Evolutionary conservation across 2,888 invertebrate genomes (phyloP).

Genomic region (Elysia crispata): DNA sequence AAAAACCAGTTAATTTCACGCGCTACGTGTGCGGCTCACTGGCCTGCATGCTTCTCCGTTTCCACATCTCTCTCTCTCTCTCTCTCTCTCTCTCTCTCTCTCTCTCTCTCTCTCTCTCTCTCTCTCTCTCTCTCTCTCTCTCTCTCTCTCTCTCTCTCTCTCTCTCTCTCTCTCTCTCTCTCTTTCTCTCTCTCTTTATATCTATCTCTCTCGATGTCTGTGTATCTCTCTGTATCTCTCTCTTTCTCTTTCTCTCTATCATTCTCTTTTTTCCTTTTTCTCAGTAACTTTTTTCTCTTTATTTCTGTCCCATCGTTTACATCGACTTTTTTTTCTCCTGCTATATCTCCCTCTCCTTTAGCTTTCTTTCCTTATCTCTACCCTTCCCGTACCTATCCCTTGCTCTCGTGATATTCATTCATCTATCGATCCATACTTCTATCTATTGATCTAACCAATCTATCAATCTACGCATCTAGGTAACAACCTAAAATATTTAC

Average conservation of each 20-base stretch:
- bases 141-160: neutral
- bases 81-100: no score
- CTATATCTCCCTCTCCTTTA: slow-evolving; percentile 25
- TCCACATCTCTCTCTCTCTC: no score
- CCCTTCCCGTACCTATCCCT: neutral
- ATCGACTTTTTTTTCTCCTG: slow-evolving; percentile 14
- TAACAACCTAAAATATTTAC: neutral
- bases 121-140: slow-evolving; percentile 20
- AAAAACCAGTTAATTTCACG: no score
- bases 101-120: neutral
- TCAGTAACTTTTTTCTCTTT: neutral
- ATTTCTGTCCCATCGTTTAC: neutral
- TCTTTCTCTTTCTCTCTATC: slow-evolving; percentile 14
- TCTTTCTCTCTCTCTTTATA: slow-evolving; percentile 13
- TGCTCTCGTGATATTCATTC: neutral
- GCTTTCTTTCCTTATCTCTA: slow-evolving; percentile 4
- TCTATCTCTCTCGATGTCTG: neutral
- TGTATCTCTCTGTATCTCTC: neutral
- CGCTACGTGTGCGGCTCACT: no score
- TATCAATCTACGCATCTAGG: neutral
- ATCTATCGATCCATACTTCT: neutral
- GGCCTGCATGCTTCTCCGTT: no score
- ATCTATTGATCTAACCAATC: neutral
- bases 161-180: neutral
- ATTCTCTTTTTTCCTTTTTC: neutral